A percentile compares a stretch with the other conserved stretches of the same genome.
Conservation (phyloP, 2,797 vertebrate genomes). For the Macropodus opercularis region DNA sequence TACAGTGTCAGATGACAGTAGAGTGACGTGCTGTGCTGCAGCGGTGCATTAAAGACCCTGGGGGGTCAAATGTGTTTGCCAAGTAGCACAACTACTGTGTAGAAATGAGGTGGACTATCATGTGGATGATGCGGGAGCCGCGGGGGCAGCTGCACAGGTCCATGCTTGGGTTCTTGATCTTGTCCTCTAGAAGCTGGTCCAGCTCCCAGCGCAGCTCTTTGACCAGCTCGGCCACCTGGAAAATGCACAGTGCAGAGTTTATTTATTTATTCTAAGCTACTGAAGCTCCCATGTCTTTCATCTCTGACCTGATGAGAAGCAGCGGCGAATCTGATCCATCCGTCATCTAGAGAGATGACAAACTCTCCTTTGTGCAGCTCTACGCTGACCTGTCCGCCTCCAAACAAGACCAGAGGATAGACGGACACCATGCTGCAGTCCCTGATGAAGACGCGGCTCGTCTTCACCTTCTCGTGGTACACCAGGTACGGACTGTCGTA, state of each 20-base stretch:
- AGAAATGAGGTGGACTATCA: conserved; percentile 94
- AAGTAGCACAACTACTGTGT: conserved; percentile 82
- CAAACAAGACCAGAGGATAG: conserved; percentile 92
- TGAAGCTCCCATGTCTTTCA: not conserved
- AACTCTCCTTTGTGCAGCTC: conserved; percentile 89
- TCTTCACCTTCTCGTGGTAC: conserved; percentile 98
- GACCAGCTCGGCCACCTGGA: conserved; percentile 93
- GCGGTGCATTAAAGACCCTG: conserved; percentile 30
- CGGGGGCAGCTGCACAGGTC: conserved; percentile 92
- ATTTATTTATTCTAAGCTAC: not conserved
- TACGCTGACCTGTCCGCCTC: conserved; percentile 90
- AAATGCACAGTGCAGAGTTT: not conserved
- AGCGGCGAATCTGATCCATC: conserved; percentile 94
- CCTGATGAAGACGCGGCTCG: conserved; percentile 93
- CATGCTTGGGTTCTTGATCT: conserved; percentile 93
- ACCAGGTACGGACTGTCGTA: conserved; percentile 95
- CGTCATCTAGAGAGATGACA: conserved; percentile 92
- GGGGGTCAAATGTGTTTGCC: not conserved
- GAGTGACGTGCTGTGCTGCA: not conserved
- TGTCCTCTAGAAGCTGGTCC: conserved; percentile 95
- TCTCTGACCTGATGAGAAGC: conserved; percentile 89
- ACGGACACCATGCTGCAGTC: conserved; percentile 99
- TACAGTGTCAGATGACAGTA: conserved; percentile 19
- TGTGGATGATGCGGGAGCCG: conserved; percentile 93
- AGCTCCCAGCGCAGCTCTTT: conserved; percentile 94